phyloP scores from a whole-genome alignment of 1,140 invertebrate species.

The Eriosoma lanigerum region DNA sequence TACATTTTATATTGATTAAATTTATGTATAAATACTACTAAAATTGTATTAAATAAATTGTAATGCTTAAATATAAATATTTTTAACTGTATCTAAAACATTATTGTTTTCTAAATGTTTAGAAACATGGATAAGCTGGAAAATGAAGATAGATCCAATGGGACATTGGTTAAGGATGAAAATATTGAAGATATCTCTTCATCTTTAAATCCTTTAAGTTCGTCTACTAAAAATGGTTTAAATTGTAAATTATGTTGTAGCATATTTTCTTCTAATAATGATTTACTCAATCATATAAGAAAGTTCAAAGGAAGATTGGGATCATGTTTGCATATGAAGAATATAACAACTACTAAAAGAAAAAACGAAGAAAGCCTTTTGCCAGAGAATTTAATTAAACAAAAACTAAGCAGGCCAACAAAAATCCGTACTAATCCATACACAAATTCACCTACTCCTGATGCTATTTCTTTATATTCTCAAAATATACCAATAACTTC shows the following conservation, averaged over 20 bases:
- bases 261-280: conserved; percentile 13
- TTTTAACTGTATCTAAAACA: too few relatives aligned
- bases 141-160: conserved; percentile 40
- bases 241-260: conserved; percentile 3
- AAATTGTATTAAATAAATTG: too few relatives aligned
- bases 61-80: too few relatives aligned
- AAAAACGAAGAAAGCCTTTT: not conserved
- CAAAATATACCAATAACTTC: not conserved
- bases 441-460: not conserved
- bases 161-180: conserved; percentile 32
- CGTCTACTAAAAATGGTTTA: not conserved
- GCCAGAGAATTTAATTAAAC: not conserved
- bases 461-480: not conserved
- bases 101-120: conserved; percentile 33
- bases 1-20: too few relatives aligned
- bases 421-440: not conserved
- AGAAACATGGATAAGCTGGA: conserved; percentile 36
- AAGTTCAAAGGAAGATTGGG: conserved; percentile 10
- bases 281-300: conserved; percentile 32
- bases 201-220: not conserved
- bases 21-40: too few relatives aligned
- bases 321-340: too few relatives aligned
- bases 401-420: not conserved
- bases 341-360: not conserved
- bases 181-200: too few relatives aligned